Evolutionary conservation across 2,113 vertebrate species (phyloP), one percentile per base, ranked within the genome.

Genomic region (Podarcis cretensis): DNA sequence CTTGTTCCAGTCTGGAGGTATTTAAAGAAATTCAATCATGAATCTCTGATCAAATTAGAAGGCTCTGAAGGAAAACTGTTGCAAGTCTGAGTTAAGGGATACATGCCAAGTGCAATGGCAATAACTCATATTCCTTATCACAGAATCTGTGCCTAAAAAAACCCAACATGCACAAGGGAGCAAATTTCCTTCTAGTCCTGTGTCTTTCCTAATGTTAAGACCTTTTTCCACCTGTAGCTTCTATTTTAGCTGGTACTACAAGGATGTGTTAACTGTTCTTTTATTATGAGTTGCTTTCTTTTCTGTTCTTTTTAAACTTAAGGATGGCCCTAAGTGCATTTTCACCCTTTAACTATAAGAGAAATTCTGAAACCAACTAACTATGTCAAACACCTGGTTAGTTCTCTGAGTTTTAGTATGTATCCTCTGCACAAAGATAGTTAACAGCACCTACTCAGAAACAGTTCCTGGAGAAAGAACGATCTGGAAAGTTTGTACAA

Each of bases 391-490:
- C 91, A 90, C 54, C 88, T 94, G 91, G 94, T 90, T 92, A 92
- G 10, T 30, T 85, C 91, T 90, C 84, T 84, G 93, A 92, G 86
- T 48, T 71, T 89, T 89, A 81, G 90, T 86, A 94, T 87, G 57
- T 57, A 32, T 83, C 73, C 91, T 91, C 91, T 90, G 89, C 88
- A 86, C 25, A 78, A 0, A 92, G 83, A 93, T 87, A 74, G 92
- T 85, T 93, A 92, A 94, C 85, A 95, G 94, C 96, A 97, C 95
- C 96, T 94, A 91, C 92, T 95, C 90, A 92, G 94, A 95, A 94
- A 91, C 95, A 95, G 86, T 92, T 95, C 94, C 86, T 57, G 89
- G 92, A 90, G 92, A 96, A 90, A 94, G 48, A 35, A 59, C 54
- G 81, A 92, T 93, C 94, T 94, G 93, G 87, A 92, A 84, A 92